phyloP scores from a whole-genome alignment of 2,113 vertebrate genomes.

The Chinchilla lanigera region DNA sequence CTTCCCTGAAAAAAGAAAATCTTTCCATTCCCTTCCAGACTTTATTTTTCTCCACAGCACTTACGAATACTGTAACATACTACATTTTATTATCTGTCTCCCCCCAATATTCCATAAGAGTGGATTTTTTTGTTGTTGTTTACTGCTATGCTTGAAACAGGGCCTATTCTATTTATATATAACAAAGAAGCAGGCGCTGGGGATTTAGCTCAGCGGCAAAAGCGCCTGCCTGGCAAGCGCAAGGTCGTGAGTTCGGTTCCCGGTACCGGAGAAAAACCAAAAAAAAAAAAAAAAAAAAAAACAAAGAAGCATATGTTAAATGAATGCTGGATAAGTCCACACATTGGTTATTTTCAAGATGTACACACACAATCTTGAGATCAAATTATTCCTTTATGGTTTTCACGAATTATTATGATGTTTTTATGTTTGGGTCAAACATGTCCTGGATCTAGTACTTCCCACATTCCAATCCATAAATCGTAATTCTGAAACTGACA shows the following conservation, averaged over 20 bases:
- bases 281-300: no score
- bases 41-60: neutral
- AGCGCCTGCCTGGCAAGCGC: no score
- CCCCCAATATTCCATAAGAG: neutral
- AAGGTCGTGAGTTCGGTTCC: no score
- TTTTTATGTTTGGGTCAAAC: constrained; percentile 5
- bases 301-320: neutral
- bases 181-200: neutral
- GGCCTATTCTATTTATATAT: neutral
- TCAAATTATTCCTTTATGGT: constrained; percentile 45
- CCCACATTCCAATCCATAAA: neutral
- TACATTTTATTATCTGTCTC: neutral
- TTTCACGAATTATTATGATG: constrained; percentile 40
- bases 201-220: no score
- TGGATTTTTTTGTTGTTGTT: constrained; percentile 24
- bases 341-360: constrained; percentile 31
- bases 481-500: constrained; percentile 46
- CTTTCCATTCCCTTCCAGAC: neutral
- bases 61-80: neutral
- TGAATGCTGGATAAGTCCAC: neutral
- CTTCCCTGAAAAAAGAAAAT: neutral
- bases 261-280: no score
- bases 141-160: neutral
- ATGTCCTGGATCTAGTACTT: constrained; percentile 25
- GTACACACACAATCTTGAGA: neutral